Base-by-base conservation (phyloP, 2,888 invertebrate genomes). In the Tiphia femorata region DNA sequence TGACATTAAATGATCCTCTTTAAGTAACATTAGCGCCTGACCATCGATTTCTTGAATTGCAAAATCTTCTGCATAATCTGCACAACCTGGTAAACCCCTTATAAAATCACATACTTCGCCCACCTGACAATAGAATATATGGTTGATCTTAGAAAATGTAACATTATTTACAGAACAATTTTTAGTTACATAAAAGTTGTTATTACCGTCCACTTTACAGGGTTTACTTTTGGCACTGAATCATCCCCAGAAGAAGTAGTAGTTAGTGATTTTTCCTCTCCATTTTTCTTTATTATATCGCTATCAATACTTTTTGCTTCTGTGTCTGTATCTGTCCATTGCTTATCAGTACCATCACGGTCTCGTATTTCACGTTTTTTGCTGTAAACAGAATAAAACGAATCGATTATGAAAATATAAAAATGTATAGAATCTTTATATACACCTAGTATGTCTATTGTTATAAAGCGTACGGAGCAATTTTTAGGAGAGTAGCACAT, bases 11-110 rank as follows among this genome's bases (percentile, higher is more conserved):
- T 98, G 97, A 77, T 97, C 97, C 67, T 96, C 96, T 76, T 95
- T 94, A 47, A 98, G 89, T 49, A 98, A 86, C 85, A 97, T 88
- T 58, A 98, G 85, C 0, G 97, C 97, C 79, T 97, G 96, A 0
- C 98, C 97, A 77, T 98, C 98, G 71, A 98, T 97, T 84, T 97
- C 97, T 84, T 98, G 97, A 76, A 93, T 90, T 8, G 92, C 90
- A 85, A 98, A 98, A 80, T 97, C 97, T 77, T 97, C 96, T 0
- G 96, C 97, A 79, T 97, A 97, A 70, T 93, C 92, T 6, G 92
- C 90, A 81, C 97, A 97, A 0, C 97, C 97, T 0, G 95, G 96
- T 55, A 97, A 87, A 72, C 90, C 91, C 68, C 92, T 89, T 73
- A 98, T 95, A 78, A 97, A 94, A 37, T 96, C 95, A 77, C 92